Percentiles rank a stretch among this genome's conserved stretches.
These are phyloP conservation scores for Limnephilus lunatus DNA, from an alignment of 2,888 invertebrate genomes.

Conservation along the genomic window DNA sequence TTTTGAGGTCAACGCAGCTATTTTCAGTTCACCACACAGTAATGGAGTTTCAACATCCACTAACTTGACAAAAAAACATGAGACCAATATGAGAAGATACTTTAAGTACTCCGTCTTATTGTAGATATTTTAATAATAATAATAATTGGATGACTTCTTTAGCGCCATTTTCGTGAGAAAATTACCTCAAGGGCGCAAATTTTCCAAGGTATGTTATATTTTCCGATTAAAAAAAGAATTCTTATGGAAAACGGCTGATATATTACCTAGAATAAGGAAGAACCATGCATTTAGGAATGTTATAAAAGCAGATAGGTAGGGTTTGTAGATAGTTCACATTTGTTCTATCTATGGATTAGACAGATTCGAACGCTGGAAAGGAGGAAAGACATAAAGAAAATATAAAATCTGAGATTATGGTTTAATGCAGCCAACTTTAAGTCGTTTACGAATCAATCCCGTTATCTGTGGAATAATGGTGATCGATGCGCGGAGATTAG, in stretches of 20 bases:
- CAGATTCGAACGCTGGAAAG: background rate
- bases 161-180: too few species aligned
- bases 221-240: background rate
- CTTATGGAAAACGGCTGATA: background rate
- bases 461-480: conserved; percentile 53
- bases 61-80: too few species aligned
- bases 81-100: too few species aligned
- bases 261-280: background rate
- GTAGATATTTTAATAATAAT: too few species aligned
- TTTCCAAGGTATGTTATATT: background rate
- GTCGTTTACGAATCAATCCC: conserved; percentile 49
- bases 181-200: too few species aligned
- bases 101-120: too few species aligned
- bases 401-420: conserved; percentile 31
- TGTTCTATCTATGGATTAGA: background rate
- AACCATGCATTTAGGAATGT: background rate
- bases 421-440: conserved; percentile 48
- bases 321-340: background rate
- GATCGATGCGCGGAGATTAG: conserved; percentile 59
- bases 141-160: too few species aligned
- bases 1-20: background rate
- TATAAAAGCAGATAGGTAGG: background rate
- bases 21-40: background rate
- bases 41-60: too few species aligned
- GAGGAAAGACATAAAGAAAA: conserved; percentile 23